Evolutionary conservation across 2,113 vertebrate species (phyloP), one percentile per base, ranked within the genome.

Genomic region (Tupaia tana): DNA sequence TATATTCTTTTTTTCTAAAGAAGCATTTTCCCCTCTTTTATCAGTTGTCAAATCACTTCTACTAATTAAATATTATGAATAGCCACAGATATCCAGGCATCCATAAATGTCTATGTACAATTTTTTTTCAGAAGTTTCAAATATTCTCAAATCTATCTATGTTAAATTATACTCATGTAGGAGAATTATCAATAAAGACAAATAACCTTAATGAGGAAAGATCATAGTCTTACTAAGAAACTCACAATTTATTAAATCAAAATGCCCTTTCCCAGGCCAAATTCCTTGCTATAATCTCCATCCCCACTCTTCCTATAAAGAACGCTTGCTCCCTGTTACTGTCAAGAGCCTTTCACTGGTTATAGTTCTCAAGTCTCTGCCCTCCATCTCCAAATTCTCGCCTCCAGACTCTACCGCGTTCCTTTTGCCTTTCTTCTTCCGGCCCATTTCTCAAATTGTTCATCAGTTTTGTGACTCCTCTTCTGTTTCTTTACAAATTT

Each of bases 391-490:
- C 63, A 86, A 16, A 89, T 54, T 78, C 59, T 10, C 66, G 9
- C 61, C 10, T 90, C 19, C 6, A 59, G 19, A 54, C 4, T 59
- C 89, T 80, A 79, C 31, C 22, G 86, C 6, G 4, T 58, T 95
- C 63, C 78, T 85, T 89, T 54, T 69, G 4, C 6, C 69, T 90
- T 74, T 92, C 71, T 80, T 80, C 80, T 14, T 34, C 20, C 25
- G 63, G 15, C 54, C 18, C 79, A 94, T 95, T 89, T 64, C 34
- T 95, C 29, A 59, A 77, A 73, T 59, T 91, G 25, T 86, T 96
- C 86, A 90, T 97, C 78, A 92, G 88, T 83, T 95, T 97, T 94
- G 93, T 95, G 91, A 71, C 7, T 67, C 70, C 29, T 93, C 75
- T 78, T 96, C 93, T 74, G 54, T 71, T 92, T 91, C 56, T 78